Base-by-base conservation (phyloP, 2,113 vertebrate genomes). In the Eidolon helvum region DNA sequence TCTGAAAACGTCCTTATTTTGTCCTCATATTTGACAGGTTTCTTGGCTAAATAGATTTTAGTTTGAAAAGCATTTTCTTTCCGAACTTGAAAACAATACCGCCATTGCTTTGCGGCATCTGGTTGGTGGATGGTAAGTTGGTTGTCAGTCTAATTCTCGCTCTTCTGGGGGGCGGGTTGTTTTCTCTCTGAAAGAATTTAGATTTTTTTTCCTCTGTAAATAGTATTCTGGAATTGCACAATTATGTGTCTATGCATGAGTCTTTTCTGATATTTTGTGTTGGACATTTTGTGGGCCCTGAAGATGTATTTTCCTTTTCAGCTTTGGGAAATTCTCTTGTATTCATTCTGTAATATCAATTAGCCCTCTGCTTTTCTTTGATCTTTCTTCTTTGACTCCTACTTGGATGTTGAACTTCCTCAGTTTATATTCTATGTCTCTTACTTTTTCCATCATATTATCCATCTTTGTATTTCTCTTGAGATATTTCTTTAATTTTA, bases 11-110 rank as follows among this genome's bases (percentile, higher is more conserved):
- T 40, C 69, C 90, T 86, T 61, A 53, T 69, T 87, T 71, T 63
- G 30, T 87, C 18, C 14, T 87, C 30, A 90, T 87, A 33, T n/a
- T 92, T 68, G n/a, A 68, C 80, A 72, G n/a, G 38, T 82, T 50
- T 93, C 18, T 93, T 55, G 66, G 48, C 28, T 43, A 43, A 71
- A 59, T 33, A 87, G 28, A 63, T 63, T 75, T 30, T 50, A 57
- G 16, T 30, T 72, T 66, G 71, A 57, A 43, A 71, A 80, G n/a
- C n/a, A 74, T 95, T 95, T 95, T 85, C 40, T 95, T 69, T 89
- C 45, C 74, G 33, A 79, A 95, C 45, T 66, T 53, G 16, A 87
- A 93, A 90, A 75, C 14, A 75, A n/a, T 11, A 21, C 21, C 22
- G 15, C 24, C 9, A 2, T 57, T 21, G 2, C 66, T 95, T 89